These are phyloP conservation scores for Eciton burchellii DNA, from an alignment of 1,140 invertebrate species.

Conservation along the genomic window DNA sequence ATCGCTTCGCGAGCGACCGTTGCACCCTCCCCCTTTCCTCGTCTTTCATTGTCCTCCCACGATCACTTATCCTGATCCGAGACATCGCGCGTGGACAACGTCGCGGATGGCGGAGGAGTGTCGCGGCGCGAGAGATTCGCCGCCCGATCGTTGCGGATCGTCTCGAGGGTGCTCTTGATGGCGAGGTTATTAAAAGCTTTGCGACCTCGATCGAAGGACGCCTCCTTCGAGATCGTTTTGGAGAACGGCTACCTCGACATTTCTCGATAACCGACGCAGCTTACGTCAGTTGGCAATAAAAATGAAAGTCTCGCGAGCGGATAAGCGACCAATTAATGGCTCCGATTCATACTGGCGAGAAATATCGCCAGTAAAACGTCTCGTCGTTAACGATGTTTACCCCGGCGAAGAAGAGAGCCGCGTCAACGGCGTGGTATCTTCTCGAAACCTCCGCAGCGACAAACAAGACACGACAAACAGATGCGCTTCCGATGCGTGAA, in stretches of 20 bases:
- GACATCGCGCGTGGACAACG: slow-evolving; percentile 64
- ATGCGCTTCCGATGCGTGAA: slow-evolving; percentile 39
- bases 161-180: neutral
- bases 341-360: slow-evolving; percentile 60
- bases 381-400: slow-evolving; percentile 59
- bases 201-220: neutral
- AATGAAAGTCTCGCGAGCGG: slow-evolving; percentile 59
- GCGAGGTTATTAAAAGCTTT: neutral
- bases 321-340: slow-evolving; percentile 59
- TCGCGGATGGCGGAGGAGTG: slow-evolving; percentile 75
- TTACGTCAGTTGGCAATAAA: slow-evolving; percentile 48
- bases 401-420: neutral
- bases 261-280: neutral
- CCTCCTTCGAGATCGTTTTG: too few relatives aligned
- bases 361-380: slow-evolving; percentile 68
- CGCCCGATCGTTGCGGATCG: slow-evolving; percentile 23
- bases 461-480: slow-evolving; percentile 33
- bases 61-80: slow-evolving; percentile 81
- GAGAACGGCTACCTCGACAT: neutral
- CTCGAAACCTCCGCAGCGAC: slow-evolving; percentile 8
- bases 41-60: slow-evolving; percentile 82
- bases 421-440: slow-evolving; percentile 53
- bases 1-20: slow-evolving; percentile 17
- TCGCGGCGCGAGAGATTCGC: slow-evolving; percentile 77
- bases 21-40: slow-evolving; percentile 20